A percentile compares a stretch with the other conserved stretches of the same genome.
phyloP scores from a whole-genome alignment of 1,140 invertebrate species.

The Drosophila repletoides region DNA sequence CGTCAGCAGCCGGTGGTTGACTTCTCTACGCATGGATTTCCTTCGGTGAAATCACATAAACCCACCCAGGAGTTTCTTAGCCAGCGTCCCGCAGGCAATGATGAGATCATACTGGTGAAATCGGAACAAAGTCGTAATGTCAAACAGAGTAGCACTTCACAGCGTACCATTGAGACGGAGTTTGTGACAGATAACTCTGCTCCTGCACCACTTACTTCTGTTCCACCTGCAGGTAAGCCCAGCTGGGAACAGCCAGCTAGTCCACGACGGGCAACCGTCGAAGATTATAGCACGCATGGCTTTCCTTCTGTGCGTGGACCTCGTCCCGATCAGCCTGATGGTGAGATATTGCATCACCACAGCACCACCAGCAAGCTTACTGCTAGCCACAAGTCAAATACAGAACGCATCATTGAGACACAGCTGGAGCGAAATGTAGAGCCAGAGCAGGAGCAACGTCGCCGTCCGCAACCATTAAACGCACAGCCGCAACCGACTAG shows the following conservation, averaged over 20 bases:
- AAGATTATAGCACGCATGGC: conserved; percentile 59
- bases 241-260: conserved; percentile 51
- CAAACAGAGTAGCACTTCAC: conserved; percentile 55
- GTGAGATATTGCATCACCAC: conserved; percentile 36
- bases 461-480: conserved; percentile 8
- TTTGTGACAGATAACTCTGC: conserved; percentile 27
- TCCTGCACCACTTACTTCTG: neutral
- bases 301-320: conserved; percentile 56
- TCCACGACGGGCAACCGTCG: conserved; percentile 26
- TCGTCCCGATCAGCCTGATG: conserved; percentile 52
- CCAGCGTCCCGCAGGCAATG: conserved; percentile 47
- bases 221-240: conserved; percentile 3
- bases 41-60: conserved; percentile 73
- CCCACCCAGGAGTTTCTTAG: conserved; percentile 69
- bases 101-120: conserved; percentile 59
- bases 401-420: conserved; percentile 69
- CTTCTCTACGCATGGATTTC: conserved; percentile 77
- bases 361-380: conserved; percentile 38
- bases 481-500: conserved; percentile 26
- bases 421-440: conserved; percentile 48
- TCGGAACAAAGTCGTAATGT: conserved; percentile 61
- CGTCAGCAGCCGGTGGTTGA: conserved; percentile 30
- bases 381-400: conserved; percentile 55
- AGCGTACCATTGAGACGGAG: conserved; percentile 61
- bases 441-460: conserved; percentile 17